Percentiles rank a stretch among this genome's conserved stretches.
Conservation (phyloP, 1,140 invertebrate genomes). For the Eriocheir sinensis region DNA sequence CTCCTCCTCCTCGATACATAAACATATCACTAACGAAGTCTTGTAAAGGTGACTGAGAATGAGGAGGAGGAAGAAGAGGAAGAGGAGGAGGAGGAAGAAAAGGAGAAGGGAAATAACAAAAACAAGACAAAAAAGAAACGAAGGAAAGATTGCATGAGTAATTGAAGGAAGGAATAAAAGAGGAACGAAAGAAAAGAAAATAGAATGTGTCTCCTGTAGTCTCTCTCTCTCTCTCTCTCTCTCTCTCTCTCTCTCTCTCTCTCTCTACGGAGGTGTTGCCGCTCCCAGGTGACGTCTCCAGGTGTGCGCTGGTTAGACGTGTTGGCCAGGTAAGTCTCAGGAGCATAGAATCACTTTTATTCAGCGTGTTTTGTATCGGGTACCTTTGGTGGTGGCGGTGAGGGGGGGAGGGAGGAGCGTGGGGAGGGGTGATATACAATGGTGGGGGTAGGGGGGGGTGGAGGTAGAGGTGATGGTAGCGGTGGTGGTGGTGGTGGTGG, state of each 20-base stretch:
- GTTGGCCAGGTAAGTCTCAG: background rate
- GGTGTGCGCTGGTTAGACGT: no score
- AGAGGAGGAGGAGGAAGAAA: background rate
- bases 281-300: background rate
- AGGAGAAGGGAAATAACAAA: background rate
- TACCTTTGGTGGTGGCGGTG: no score
- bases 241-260: conserved; percentile 8
- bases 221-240: background rate
- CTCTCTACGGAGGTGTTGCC: background rate
- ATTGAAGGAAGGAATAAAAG: no score
- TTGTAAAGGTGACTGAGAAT: background rate
- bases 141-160: no score
- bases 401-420: no score
- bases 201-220: background rate
- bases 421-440: background rate
- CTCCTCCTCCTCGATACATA: background rate
- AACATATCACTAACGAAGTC: background rate
- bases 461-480: background rate
- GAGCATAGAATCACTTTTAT: background rate
- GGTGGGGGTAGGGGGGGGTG: background rate
- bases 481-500: conserved; percentile 37
- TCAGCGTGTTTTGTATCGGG: background rate
- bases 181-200: no score
- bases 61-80: conserved; percentile 20
- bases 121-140: no score